Evolutionary conservation across 2,888 invertebrate species (phyloP), one percentile per base, ranked within the genome.

Genomic region (Hermaeophaga mercurialis): DNA sequence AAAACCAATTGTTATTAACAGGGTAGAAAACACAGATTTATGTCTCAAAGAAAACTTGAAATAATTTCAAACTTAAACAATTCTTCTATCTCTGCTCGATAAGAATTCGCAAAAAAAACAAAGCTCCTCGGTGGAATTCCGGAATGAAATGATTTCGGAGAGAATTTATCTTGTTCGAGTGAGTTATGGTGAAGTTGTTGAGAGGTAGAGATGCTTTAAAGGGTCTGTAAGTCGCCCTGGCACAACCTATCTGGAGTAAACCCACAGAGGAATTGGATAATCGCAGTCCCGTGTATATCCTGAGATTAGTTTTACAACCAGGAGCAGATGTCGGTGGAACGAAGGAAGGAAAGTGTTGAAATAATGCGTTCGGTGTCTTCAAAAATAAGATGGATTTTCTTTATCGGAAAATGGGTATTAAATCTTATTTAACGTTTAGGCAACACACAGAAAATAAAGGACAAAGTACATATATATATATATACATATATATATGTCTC

Each of bases 271-370:
- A 50, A 39, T 41, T 31, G 41, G 41, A 41, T 41, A 41, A 39
- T 41, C 17, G 19, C 31, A 31, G 19, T 50, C 50, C 39, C 31
- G 19, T 17, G 41, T 19, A 50, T 38, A 50, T 50, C 31, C 18
- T 1, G 31, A 41, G 49, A 50, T 41, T 50, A 50, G 50, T 50
- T 50, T 41, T 43, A 43, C 24, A 43, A 43, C 43, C 12, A 24
- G 24, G 9, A 12, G 22, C 8, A 24, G 14, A 43, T 43, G 43
- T 43, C 43, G 11, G 43, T 6, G 18, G 26, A 26, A 26, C 15
- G 39, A 31, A 31, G 3, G 28, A 22, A 6, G 22, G 22, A 22
- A 22, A 5, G 22, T 22, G 22, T 22, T 6, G 22, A 22, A 22
- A 22, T 22, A 22, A 28, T 7, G 28, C 28, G 9, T 9, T 6